Evolutionary conservation across 2,797 vertebrate genomes (phyloP).

Genomic region (Falco rusticolus): DNA sequence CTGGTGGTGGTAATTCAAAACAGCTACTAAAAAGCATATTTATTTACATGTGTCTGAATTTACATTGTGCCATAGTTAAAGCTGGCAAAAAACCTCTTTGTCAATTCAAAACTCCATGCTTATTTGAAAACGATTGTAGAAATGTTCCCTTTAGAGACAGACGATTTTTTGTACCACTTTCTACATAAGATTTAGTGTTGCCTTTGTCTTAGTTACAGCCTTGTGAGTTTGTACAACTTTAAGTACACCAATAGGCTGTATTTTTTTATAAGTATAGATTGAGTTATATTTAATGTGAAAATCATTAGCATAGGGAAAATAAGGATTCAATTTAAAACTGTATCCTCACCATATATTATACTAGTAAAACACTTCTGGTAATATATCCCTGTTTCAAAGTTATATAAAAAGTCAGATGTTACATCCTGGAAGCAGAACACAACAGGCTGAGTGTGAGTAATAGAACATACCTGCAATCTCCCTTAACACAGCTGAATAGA

Average conservation of each 20-base stretch:
- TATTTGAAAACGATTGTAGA: not conserved
- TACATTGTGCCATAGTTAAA: not conserved
- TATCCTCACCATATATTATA: not conserved
- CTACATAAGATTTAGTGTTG: not conserved
- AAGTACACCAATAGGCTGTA: not conserved
- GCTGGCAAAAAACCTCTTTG: not conserved
- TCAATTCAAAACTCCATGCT: not conserved
- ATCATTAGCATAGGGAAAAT: not conserved
- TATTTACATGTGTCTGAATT: slow-evolving; percentile 19
- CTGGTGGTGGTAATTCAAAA: not conserved
- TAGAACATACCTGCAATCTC: not conserved
- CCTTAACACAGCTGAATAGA: not conserved
- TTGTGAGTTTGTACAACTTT: not conserved
- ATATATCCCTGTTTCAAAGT: not conserved
- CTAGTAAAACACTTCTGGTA: not conserved
- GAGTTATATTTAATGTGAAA: not conserved
- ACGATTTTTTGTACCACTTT: not conserved
- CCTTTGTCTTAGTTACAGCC: not conserved
- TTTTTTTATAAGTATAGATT: not conserved
- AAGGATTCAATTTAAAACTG: not conserved
- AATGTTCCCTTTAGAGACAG: not conserved
- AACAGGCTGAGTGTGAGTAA: not conserved
- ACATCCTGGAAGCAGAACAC: not conserved
- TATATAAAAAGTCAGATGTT: not conserved
- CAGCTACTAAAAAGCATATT: not conserved